Evolutionary conservation across 2,888 invertebrate species (phyloP), one percentile per base, ranked within the genome.

Genomic region (Pasiphila rectangulata): DNA sequence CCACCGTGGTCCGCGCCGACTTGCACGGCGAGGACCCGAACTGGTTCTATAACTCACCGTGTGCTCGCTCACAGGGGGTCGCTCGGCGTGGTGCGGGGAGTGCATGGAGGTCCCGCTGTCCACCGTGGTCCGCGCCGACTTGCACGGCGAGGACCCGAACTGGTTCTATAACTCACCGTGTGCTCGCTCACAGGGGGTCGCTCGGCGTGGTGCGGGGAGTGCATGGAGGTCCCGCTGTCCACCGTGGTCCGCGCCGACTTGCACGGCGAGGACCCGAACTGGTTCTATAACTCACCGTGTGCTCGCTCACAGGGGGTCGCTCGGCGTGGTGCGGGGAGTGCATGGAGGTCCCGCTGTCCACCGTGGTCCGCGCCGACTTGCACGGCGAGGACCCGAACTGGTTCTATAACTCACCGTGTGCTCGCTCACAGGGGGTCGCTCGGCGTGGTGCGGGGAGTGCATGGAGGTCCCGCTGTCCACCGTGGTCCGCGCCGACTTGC

Each of bases 21-120:
- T 81, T 83, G 12, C 74, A 78, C 2, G 89, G 89, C 0, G 89
- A 89, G 0, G n/a, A n/a, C n/a, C n/a, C n/a, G n/a, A n/a, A n/a
- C n/a, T n/a, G n/a, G n/a, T n/a, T n/a, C n/a, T n/a, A n/a, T n/a
- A 13, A 10, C 72, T 73, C 34, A 78, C 82, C 65, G 63, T 12
- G 38, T 78, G 72, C 0, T 82, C 83, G 0, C 68, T 52, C 4
- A 65, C 51, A 0, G 61, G 52, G 0, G 61, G 53, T 27, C 70
- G 60, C 7, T 79, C 81, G 37, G 56, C 57, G 57, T 83, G 83
- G 35, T 83, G 85, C 0, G 84, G 79, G 0, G 83, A 80, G 41
- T 80, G 79, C 72, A 72, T 71, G 1, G 72, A 64, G 0, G 72
- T 73, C 23, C 72, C 64, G 23, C 67, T 73, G 43, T 82, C 83